Evolutionary conservation across 2,888 invertebrate species (phyloP).

Genomic region (Hydrotaea diabolus): DNA sequence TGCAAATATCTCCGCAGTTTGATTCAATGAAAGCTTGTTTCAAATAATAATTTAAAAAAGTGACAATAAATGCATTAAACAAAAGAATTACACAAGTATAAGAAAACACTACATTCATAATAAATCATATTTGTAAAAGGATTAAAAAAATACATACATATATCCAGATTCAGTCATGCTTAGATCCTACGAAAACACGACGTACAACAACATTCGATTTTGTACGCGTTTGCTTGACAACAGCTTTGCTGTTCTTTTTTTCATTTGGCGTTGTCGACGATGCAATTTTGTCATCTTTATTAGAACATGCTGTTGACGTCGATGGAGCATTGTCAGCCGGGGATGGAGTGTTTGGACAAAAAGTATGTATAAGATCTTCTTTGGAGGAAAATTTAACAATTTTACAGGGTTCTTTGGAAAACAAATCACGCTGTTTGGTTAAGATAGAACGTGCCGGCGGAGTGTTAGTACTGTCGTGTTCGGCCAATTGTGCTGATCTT

Average conservation of each 20-base stretch:
- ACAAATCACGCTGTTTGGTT: constrained; percentile 70
- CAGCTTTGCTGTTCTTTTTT: constrained; percentile 46
- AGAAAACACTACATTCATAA: neutral
- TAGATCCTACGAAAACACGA: constrained; percentile 74
- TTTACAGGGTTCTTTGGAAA: constrained; percentile 72
- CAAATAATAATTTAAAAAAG: neutral
- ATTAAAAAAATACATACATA: constrained; percentile 19
- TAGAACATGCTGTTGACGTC: neutral
- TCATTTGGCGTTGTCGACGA: constrained; percentile 1
- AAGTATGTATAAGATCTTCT: constrained; percentile 69
- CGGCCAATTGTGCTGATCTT: constrained; percentile 11
- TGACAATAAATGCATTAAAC: constrained; percentile 5
- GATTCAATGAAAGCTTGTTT: neutral
- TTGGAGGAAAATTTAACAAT: constrained; percentile 74
- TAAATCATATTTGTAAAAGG: neutral
- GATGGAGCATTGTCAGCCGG: neutral
- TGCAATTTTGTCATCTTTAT: constrained; percentile 67
- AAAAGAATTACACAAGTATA: neutral
- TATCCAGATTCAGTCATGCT: constrained; percentile 61
- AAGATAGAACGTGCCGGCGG: constrained; percentile 68
- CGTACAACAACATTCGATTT: constrained; percentile 75
- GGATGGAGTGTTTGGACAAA: constrained; percentile 64
- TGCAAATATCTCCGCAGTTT: neutral
- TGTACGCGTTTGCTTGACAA: constrained; percentile 69
- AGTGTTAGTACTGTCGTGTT: neutral